phyloP scores from a whole-genome alignment of 1,140 invertebrate genomes.

The Theocolax elegans region DNA sequence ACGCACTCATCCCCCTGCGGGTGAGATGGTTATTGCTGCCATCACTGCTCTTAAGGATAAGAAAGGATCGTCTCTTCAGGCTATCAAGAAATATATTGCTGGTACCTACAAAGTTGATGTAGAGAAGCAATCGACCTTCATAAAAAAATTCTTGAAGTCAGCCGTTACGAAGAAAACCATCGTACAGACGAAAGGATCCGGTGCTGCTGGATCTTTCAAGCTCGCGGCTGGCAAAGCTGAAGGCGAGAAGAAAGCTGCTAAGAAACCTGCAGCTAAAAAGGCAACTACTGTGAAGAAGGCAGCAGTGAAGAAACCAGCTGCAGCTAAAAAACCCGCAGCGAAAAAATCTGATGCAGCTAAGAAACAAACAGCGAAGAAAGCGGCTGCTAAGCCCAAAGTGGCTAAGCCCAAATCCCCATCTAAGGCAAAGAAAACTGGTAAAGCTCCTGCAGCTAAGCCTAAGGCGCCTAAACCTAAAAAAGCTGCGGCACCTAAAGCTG shows the following conservation, averaged over 20 bases:
- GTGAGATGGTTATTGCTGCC: too few species aligned
- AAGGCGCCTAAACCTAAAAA: constrained; percentile 38
- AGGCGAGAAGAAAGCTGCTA: constrained; percentile 2
- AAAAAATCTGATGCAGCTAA: constrained; percentile 26
- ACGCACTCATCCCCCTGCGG: constrained; percentile 54
- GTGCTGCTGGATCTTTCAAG: constrained; percentile 10
- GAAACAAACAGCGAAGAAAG: constrained; percentile 16
- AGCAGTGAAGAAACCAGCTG: constrained; percentile 4
- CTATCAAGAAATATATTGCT: constrained; percentile 71
- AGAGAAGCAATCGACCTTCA: constrained; percentile 71
- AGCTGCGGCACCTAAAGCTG: constrained; percentile 6
- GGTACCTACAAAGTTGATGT: constrained; percentile 66
- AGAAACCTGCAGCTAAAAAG: background rate
- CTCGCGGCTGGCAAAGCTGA: constrained; percentile 26
- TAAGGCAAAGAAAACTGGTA: too few species aligned
- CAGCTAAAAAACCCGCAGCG: background rate
- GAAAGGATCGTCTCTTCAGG: constrained; percentile 68
- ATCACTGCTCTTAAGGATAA: constrained; percentile 68
- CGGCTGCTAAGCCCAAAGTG: background rate
- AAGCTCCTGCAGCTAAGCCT: constrained; percentile 18
- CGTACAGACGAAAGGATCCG: constrained; percentile 66
- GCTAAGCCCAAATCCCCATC: too few species aligned
- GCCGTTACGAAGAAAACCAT: constrained; percentile 68
- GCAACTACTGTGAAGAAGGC: background rate
- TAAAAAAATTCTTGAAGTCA: constrained; percentile 71